These are phyloP conservation scores for Antheraea mylitta DNA, from an alignment of 1,140 invertebrate species.

Conservation along the genomic window DNA sequence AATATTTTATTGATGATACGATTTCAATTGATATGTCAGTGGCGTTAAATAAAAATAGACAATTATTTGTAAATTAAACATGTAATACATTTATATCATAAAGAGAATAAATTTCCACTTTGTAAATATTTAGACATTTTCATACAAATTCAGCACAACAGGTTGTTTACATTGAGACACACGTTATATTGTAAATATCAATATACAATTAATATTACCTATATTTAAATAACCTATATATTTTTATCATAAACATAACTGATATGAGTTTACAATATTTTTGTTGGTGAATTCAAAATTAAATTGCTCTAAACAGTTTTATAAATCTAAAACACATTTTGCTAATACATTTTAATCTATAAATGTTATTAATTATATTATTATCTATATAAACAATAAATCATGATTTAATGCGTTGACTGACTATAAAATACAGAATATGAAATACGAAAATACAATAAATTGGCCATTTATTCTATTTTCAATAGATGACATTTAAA, in stretches of 20 bases:
- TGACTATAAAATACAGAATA: background rate
- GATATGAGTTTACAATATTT: background rate
- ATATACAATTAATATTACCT: constrained; percentile 22
- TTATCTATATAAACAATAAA: background rate
- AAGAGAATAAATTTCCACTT: constrained; percentile 76
- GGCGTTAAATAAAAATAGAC: constrained; percentile 41
- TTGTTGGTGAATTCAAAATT: background rate
- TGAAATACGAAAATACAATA: too few relatives aligned
- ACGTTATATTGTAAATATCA: constrained; percentile 25
- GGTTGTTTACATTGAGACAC: constrained; percentile 47
- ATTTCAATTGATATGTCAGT: too few relatives aligned
- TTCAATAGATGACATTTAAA: too few relatives aligned
- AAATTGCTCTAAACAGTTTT: background rate
- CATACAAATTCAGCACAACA: constrained; percentile 56
- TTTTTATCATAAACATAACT: too few relatives aligned
- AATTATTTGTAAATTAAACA: constrained; percentile 62
- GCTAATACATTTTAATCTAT: background rate
- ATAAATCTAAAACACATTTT: background rate
- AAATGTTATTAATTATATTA: background rate
- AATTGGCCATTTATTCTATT: too few relatives aligned
- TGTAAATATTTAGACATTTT: constrained; percentile 73
- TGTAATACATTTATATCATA: constrained; percentile 76
- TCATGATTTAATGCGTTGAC: background rate
- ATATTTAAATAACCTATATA: constrained; percentile 24
- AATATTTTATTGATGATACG: too few relatives aligned